phyloP scores from a whole-genome alignment of 2,113 vertebrate species.

The Neotoma lepida region DNA sequence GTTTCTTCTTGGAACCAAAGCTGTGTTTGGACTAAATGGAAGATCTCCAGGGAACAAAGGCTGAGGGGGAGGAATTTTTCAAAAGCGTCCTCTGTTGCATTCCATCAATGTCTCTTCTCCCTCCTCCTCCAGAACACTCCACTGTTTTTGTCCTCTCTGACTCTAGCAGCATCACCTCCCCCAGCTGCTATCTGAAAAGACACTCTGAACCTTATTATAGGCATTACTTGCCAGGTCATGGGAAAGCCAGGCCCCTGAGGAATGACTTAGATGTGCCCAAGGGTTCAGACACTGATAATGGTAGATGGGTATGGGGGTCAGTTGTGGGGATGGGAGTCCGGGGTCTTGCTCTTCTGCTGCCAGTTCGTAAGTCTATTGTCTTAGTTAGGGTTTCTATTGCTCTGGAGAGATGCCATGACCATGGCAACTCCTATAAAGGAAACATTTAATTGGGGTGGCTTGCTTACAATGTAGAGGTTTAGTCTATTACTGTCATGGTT shows the following conservation, averaged over 20 bases:
- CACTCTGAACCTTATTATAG: background rate
- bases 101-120: slow-evolving; percentile 38
- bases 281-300: background rate
- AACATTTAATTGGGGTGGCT: too few relatives aligned
- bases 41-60: slow-evolving; percentile 70
- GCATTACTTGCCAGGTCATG: background rate
- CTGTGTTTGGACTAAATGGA: slow-evolving; percentile 77
- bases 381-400: too few relatives aligned
- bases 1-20: slow-evolving; percentile 81
- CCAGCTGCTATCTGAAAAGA: slow-evolving; percentile 13
- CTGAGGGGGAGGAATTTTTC: slow-evolving; percentile 59
- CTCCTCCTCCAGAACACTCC: background rate
- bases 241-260: background rate
- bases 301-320: background rate
- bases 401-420: too few relatives aligned
- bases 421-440: too few relatives aligned
- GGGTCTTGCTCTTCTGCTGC: background rate
- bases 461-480: too few relatives aligned
- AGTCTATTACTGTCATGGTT: too few relatives aligned
- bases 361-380: background rate
- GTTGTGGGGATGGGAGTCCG: background rate
- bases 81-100: slow-evolving; percentile 56
- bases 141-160: background rate
- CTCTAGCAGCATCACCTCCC: background rate
- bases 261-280: background rate